Conservation (phyloP, 1,140 invertebrate species). For the Drosophila auraria region DNA sequence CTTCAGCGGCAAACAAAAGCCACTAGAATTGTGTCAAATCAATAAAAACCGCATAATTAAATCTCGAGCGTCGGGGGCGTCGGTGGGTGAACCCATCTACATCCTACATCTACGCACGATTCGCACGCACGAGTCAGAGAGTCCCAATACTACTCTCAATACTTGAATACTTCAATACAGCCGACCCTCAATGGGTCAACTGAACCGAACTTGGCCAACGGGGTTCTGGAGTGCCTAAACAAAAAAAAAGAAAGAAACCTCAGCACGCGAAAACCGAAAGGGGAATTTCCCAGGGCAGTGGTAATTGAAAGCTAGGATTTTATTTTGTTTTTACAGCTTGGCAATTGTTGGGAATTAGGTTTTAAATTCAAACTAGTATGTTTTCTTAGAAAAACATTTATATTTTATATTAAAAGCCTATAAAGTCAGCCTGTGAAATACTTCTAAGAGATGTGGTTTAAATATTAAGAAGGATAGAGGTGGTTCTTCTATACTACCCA, state of each 20-base stretch:
- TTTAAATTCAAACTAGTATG: not conserved
- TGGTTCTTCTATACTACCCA: too few species aligned
- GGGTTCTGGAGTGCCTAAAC: conserved; percentile 1
- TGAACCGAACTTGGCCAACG: conserved; percentile 66
- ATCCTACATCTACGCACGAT: conserved; percentile 52
- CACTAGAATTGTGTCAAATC: conserved; percentile 83
- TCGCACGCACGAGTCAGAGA: conserved; percentile 28
- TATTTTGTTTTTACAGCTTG: not conserved
- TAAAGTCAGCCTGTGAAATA: not conserved
- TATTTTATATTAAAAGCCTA: not conserved
- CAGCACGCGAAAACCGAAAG: conserved; percentile 27
- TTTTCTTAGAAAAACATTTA: not conserved
- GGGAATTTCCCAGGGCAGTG: conserved; percentile 42
- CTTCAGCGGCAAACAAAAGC: conserved; percentile 43
- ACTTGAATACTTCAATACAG: conserved; percentile 22
- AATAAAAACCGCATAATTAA: conserved; percentile 83
- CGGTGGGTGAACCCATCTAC: conserved; percentile 24
- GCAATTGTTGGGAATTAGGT: not conserved
- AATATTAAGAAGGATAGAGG: too few species aligned
- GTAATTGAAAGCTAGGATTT: conserved; percentile 1
- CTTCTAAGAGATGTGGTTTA: too few species aligned
- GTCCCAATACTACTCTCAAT: conserved; percentile 9
- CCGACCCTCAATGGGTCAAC: conserved; percentile 64
- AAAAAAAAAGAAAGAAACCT: not conserved
- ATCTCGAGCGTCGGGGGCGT: conserved; percentile 66